These are phyloP conservation scores for Momotus momota DNA, from an alignment of 2,797 vertebrate genomes.

Conservation along the genomic window DNA sequence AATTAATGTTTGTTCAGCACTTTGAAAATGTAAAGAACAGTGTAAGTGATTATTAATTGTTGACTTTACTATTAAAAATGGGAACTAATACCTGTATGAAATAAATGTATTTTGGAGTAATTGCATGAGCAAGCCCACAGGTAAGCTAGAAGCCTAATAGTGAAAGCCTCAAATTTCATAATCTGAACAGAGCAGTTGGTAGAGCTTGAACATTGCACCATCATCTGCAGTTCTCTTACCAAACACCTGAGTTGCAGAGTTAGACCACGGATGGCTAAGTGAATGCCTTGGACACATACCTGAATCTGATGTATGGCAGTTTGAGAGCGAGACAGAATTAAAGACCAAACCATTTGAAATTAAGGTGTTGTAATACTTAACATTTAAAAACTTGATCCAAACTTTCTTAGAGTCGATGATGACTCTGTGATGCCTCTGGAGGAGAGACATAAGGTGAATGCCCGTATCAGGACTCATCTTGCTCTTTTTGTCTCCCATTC, in stretches of 20 bases:
- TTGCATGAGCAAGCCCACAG: neutral
- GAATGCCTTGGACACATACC: neutral
- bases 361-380: neutral
- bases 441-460: neutral
- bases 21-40: conserved; percentile 20
- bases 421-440: neutral
- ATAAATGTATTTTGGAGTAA: conserved; percentile 8
- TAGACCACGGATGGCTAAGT: neutral
- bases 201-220: neutral
- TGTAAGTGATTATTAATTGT: conserved; percentile 17
- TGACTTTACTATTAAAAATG: conserved; percentile 12
- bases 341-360: neutral
- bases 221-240: neutral
- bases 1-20: conserved; percentile 42
- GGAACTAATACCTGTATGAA: neutral
- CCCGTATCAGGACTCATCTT: neutral
- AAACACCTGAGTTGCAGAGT: neutral
- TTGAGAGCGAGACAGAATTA: neutral
- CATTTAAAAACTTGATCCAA: neutral
- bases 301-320: neutral
- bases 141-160: neutral
- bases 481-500: neutral
- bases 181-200: neutral
- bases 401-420: neutral
- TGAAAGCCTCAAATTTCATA: neutral